These are phyloP conservation scores for Taurulus bubalis DNA, from an alignment of 2,113 vertebrate species.

Conservation along the genomic window DNA sequence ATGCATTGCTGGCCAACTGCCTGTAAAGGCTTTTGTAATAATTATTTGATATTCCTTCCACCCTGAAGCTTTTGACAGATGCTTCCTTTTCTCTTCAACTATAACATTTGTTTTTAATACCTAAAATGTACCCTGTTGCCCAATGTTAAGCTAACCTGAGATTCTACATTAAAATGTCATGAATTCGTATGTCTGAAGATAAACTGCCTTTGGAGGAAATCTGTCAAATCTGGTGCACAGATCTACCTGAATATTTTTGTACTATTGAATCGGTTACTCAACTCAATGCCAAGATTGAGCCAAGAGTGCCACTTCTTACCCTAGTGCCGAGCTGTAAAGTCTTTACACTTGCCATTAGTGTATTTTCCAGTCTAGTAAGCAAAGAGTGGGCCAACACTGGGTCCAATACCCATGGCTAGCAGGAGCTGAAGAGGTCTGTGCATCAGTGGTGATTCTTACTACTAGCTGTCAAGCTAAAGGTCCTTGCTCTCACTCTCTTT, in stretches of 20 bases:
- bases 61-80: background rate
- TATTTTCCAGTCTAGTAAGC: background rate
- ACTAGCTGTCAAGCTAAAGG: slow-evolving; percentile 14
- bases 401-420: slow-evolving; percentile 16
- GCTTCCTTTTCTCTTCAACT: slow-evolving; percentile 4
- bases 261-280: slow-evolving; percentile 37
- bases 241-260: slow-evolving; percentile 22
- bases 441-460: slow-evolving; percentile 10
- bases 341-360: slow-evolving; percentile 10
- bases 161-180: slow-evolving; percentile 21
- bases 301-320: slow-evolving; percentile 41
- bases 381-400: slow-evolving; percentile 45
- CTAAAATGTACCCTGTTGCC: slow-evolving; percentile 10
- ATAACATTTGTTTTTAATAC: slow-evolving; percentile 24
- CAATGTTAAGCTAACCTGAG: background rate
- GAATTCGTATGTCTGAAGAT: background rate
- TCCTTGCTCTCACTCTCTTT: slow-evolving; percentile 7
- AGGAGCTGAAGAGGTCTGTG: background rate
- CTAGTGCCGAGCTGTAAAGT: slow-evolving; percentile 53
- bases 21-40: slow-evolving; percentile 21
- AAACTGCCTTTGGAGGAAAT: background rate
- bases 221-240: slow-evolving; percentile 10
- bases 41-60: slow-evolving; percentile 9
- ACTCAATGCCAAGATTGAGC: slow-evolving; percentile 35
- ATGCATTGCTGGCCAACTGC: background rate